These are phyloP conservation scores for Drosophila kanekoi DNA, from an alignment of 2,888 invertebrate species.

Conservation along the genomic window DNA sequence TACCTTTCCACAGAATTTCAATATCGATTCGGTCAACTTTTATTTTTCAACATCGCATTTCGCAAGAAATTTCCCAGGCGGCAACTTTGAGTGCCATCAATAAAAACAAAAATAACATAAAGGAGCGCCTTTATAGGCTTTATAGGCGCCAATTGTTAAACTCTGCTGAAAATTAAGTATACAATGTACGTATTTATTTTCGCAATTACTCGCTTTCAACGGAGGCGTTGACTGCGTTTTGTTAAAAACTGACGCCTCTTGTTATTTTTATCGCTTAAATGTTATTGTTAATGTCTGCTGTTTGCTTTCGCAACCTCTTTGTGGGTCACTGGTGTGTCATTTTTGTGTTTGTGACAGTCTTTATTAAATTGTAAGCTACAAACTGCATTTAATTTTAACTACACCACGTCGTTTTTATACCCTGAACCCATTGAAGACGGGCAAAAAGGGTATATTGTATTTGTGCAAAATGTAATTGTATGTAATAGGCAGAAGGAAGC, in stretches of 20 bases:
- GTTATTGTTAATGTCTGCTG: slow-evolving; percentile 42
- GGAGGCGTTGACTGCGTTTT: slow-evolving; percentile 1
- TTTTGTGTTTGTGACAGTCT: slow-evolving; percentile 8
- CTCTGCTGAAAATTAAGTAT: slow-evolving; percentile 35
- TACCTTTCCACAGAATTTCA: neutral
- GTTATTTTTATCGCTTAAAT: slow-evolving; percentile 53
- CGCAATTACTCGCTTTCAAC: slow-evolving; percentile 1
- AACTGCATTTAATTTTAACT: too few relatives aligned
- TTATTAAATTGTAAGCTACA: too few relatives aligned
- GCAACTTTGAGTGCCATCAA: slow-evolving; percentile 37
- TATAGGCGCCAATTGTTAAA: slow-evolving; percentile 30
- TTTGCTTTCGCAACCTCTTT: slow-evolving; percentile 40
- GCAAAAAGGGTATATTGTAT: too few relatives aligned
- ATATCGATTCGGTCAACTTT: slow-evolving; percentile 1
- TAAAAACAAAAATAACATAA: slow-evolving; percentile 12
- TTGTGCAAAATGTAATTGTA: too few relatives aligned
- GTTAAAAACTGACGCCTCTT: slow-evolving; percentile 58
- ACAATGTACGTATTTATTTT: slow-evolving; percentile 14
- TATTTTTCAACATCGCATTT: slow-evolving; percentile 6
- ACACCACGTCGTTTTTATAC: too few relatives aligned
- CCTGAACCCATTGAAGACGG: too few relatives aligned
- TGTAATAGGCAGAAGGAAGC: too few relatives aligned
- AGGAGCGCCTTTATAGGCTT: slow-evolving; percentile 33
- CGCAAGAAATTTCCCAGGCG: slow-evolving; percentile 57
- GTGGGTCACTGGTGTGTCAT: slow-evolving; percentile 45